Percentiles rank a stretch among this genome's conserved stretches.
Evolutionary conservation across 2,888 invertebrate species (phyloP).

Genomic region (Ophion ellenae): DNA sequence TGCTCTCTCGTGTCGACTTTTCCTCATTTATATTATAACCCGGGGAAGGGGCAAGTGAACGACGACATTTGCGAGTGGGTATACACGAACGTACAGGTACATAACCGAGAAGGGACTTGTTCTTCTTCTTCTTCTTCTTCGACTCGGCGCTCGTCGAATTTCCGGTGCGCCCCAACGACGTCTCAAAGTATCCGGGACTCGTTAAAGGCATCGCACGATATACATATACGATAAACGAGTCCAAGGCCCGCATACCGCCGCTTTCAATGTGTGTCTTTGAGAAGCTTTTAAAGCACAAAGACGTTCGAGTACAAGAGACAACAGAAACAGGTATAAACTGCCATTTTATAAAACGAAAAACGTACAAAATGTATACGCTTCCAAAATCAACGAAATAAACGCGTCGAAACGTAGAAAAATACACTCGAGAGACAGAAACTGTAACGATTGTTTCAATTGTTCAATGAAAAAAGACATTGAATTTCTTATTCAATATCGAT

Average conservation of each 20-base stretch:
- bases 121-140: conserved; percentile 36
- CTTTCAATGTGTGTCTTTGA: conserved; percentile 18
- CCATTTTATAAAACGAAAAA: background rate
- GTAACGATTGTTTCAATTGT: no score
- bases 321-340: background rate
- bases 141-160: conserved; percentile 27
- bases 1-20: conserved; percentile 32
- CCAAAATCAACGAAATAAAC: no score
- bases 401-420: no score
- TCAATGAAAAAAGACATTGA: no score
- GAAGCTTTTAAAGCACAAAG: conserved; percentile 15
- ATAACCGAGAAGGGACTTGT: conserved; percentile 10
- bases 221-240: conserved; percentile 3
- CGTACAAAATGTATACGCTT: background rate
- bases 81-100: background rate
- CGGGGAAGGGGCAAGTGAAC: background rate
- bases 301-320: background rate
- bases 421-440: no score
- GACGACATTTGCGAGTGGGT: background rate
- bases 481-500: no score
- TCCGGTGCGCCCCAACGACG: conserved; percentile 53
- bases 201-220: conserved; percentile 25
- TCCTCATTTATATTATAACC: conserved; percentile 41
- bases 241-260: background rate
- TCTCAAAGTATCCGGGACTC: conserved; percentile 55